Percentiles rank a stretch among this genome's conserved stretches.
These are phyloP conservation scores for Argyra leucocephala DNA, from an alignment of 2,888 invertebrate genomes.

Conservation along the genomic window DNA sequence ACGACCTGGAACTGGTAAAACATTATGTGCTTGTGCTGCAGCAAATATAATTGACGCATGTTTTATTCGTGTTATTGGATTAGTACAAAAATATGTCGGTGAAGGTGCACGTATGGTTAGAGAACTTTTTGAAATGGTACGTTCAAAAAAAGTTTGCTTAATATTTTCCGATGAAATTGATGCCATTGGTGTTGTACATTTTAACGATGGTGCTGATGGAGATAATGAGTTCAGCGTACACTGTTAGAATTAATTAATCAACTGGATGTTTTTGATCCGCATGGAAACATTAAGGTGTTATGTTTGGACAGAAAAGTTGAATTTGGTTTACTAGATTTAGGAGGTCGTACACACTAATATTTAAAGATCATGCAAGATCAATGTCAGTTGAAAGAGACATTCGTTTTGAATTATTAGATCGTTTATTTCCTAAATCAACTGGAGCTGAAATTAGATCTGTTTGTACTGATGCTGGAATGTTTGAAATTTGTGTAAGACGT, in stretches of 20 bases:
- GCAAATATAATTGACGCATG: conserved; percentile 99
- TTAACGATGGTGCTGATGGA: conserved; percentile 98
- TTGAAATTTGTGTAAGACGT: conserved; percentile 94
- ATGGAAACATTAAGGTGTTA: conserved; percentile 91
- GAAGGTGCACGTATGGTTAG: conserved; percentile 98
- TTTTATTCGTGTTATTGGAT: conserved; percentile 96
- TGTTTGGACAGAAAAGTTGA: conserved; percentile 96
- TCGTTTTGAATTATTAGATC: conserved; percentile 88
- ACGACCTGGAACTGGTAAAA: conserved; percentile 98
- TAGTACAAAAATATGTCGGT: conserved; percentile 87
- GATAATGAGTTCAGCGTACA: conserved; percentile 97
- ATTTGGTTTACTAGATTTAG: conserved; percentile 94
- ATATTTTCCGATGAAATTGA: conserved; percentile 99
- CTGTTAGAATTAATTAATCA: conserved; percentile 99
- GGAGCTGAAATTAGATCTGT: conserved; percentile 86
- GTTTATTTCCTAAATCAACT: conserved; percentile 96
- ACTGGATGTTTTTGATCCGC: conserved; percentile 95
- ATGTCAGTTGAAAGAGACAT: conserved; percentile 99
- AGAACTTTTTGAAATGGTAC: conserved; percentile 99
- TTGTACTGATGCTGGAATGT: conserved; percentile 99
- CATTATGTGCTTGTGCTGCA: conserved; percentile 94
- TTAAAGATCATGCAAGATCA: conserved; percentile 95
- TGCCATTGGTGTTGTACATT: conserved; percentile 95
- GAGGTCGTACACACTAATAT: conserved; percentile 95
- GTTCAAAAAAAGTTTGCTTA: conserved; percentile 97